Conservation (phyloP, 1,140 invertebrate species). For the Lethrus apterus region DNA sequence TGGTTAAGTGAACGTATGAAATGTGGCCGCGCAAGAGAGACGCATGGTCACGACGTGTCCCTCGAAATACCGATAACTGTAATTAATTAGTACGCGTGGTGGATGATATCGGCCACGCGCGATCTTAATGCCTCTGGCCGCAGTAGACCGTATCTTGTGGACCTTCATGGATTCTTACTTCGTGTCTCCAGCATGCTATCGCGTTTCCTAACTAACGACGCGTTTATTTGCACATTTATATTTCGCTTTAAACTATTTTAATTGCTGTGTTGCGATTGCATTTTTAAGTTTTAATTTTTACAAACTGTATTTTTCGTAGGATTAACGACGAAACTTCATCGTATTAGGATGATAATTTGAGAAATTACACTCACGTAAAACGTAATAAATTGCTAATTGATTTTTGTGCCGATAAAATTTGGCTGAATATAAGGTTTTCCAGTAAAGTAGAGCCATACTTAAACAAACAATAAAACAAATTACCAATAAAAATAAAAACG, state of each 20-base stretch:
- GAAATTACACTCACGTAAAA: no score
- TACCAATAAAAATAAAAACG: no score
- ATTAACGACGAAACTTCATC: no score
- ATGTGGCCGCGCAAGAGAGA: background rate
- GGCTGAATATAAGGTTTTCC: no score
- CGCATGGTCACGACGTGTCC: slow-evolving; percentile 5
- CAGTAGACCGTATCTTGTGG: slow-evolving; percentile 9
- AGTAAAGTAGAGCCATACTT: no score
- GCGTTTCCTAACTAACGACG: slow-evolving; percentile 6
- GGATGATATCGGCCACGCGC: slow-evolving; percentile 23
- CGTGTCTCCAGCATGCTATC: slow-evolving; percentile 1
- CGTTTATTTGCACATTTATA: slow-evolving; percentile 13
- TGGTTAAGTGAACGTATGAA: slow-evolving; percentile 6
- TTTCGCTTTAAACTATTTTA: slow-evolving; percentile 11
- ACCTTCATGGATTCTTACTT: slow-evolving; percentile 8
- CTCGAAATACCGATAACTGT: slow-evolving; percentile 12
- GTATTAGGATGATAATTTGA: no score
- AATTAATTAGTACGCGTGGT: slow-evolving; percentile 24
- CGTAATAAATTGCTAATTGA: no score
- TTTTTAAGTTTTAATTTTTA: no score
- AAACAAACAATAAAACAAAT: no score
- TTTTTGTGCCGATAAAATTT: no score
- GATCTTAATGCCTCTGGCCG: slow-evolving; percentile 23
- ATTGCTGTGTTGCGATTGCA: no score
- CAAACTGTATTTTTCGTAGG: no score